Evolutionary conservation across 2,113 vertebrate genomes (phyloP).

Genomic region (Lampris incognitus): DNA sequence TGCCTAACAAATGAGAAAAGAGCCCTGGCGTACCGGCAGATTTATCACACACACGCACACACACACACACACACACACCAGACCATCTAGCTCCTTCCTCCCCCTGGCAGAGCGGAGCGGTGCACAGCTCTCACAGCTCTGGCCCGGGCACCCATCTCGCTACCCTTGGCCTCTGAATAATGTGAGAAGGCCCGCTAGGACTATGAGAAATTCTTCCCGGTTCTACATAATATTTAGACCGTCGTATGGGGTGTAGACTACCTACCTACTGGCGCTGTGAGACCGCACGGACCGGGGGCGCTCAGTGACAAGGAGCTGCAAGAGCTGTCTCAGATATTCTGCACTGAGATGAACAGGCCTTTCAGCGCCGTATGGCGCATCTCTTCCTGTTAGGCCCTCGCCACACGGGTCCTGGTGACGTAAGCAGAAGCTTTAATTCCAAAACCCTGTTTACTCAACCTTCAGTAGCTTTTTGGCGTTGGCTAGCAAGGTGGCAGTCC

Average conservation of each 20-base stretch:
- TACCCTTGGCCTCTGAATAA: constrained; percentile 66
- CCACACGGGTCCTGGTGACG: too few species aligned
- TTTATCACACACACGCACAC: constrained; percentile 76
- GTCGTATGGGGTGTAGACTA: constrained; percentile 35
- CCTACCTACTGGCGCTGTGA: constrained; percentile 31
- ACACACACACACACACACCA: constrained; percentile 75
- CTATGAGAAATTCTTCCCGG: constrained; percentile 29
- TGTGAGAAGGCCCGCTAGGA: constrained; percentile 35
- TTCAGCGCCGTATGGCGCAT: constrained; percentile 40
- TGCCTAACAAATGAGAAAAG: constrained; percentile 95
- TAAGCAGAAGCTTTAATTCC: too few species aligned
- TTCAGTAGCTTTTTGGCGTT: too few species aligned
- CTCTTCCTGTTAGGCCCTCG: constrained; percentile 16
- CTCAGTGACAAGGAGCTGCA: constrained; percentile 28
- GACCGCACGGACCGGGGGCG: constrained; percentile 19
- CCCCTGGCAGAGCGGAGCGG: constrained; percentile 51
- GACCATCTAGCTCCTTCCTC: constrained; percentile 64
- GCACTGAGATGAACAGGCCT: constrained; percentile 39
- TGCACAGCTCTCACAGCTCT: constrained; percentile 54
- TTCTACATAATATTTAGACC: constrained; percentile 58
- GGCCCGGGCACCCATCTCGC: constrained; percentile 57
- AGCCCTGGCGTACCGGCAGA: constrained; percentile 85
- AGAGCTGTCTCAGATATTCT: constrained; percentile 44
- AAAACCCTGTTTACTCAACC: background rate
- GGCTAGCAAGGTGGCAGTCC: too few species aligned